A percentile compares a stretch with the other conserved stretches of the same genome.
phyloP scores from a whole-genome alignment of 2,797 vertebrate species.

The Pantherophis vulpinus region DNA sequence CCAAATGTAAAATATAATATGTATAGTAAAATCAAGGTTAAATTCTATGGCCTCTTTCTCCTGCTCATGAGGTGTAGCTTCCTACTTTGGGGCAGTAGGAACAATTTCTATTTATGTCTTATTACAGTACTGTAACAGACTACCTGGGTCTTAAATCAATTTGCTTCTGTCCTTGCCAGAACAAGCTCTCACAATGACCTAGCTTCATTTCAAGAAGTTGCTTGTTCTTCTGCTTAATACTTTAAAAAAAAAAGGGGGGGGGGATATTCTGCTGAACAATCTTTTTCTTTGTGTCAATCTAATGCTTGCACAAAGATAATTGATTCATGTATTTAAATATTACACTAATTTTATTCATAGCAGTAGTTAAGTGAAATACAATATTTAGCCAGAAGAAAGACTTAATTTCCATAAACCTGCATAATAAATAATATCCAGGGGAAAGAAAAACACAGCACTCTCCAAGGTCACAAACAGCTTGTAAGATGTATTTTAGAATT shows the following conservation, averaged over 20 bases:
- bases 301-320: background rate
- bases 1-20: background rate
- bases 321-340: conserved; percentile 18
- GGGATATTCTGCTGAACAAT: background rate
- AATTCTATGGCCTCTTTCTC: background rate
- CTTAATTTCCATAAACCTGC: conserved; percentile 17
- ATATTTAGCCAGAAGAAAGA: conserved; percentile 9
- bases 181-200: background rate
- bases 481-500: background rate
- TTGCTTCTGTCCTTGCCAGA: background rate
- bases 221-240: background rate
- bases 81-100: background rate
- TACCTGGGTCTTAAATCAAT: background rate
- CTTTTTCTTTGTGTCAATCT: background rate
- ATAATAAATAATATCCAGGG: background rate
- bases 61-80: background rate
- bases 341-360: background rate
- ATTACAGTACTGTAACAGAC: background rate
- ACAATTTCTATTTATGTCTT: background rate
- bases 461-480: conserved; percentile 1
- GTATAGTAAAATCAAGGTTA: background rate
- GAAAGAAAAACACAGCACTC: background rate
- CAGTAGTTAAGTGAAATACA: background rate
- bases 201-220: background rate
- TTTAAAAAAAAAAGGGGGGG: background rate